These are phyloP conservation scores for Tragopan temminckii DNA, from an alignment of 2,797 vertebrate species.

Conservation along the genomic window DNA sequence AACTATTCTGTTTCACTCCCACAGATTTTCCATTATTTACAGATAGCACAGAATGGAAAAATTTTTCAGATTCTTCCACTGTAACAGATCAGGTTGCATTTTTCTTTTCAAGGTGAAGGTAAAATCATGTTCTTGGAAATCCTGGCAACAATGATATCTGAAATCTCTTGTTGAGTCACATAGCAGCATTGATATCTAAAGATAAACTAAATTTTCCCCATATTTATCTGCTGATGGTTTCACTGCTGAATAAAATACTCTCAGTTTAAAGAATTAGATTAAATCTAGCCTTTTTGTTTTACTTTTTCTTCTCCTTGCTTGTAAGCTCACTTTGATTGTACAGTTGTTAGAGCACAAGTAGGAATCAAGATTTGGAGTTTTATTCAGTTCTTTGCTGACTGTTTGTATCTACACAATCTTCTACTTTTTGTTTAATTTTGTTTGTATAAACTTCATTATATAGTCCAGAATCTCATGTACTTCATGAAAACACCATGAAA, in stretches of 20 bases:
- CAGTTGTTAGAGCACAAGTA: not conserved
- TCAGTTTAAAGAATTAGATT: not conserved
- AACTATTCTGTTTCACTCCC: slow-evolving; percentile 62
- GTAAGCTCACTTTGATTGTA: not conserved
- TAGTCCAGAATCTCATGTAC: not conserved
- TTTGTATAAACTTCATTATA: not conserved
- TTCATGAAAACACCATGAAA: not conserved
- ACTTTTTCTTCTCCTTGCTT: not conserved
- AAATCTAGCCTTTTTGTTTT: not conserved
- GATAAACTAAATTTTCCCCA: not conserved
- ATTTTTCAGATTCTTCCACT: slow-evolving; percentile 58
- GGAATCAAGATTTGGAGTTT: not conserved
- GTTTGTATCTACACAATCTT: not conserved
- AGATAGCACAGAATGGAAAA: slow-evolving; percentile 62
- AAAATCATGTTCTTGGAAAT: slow-evolving; percentile 43
- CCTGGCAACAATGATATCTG: slow-evolving; percentile 12
- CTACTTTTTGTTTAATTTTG: not conserved
- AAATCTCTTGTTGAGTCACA: slow-evolving; percentile 52
- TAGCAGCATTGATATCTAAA: slow-evolving; percentile 3
- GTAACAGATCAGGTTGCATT: slow-evolving; percentile 12
- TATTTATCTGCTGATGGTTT: not conserved
- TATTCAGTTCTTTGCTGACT: not conserved
- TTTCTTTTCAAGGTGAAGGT: slow-evolving; percentile 13
- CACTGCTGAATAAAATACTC: not conserved
- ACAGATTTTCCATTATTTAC: slow-evolving; percentile 55